Percentiles rank a stretch among this genome's conserved stretches.
These are phyloP conservation scores for Tethea ocularis DNA, from an alignment of 2,888 invertebrate species.

Conservation along the genomic window DNA sequence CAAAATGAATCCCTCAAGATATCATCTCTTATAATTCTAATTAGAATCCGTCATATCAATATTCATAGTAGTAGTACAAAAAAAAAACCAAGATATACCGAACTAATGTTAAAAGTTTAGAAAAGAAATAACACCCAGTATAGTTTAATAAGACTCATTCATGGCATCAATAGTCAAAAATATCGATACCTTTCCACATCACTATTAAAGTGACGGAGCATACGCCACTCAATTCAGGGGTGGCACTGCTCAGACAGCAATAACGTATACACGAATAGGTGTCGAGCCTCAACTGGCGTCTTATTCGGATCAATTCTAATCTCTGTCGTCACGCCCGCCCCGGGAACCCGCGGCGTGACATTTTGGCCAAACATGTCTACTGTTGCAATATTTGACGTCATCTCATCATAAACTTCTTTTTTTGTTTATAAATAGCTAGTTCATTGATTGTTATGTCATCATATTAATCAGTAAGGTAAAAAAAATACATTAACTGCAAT, in stretches of 20 bases:
- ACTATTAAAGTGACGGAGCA: constrained; percentile 43
- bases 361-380: constrained; percentile 37
- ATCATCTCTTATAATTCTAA: too few relatives aligned
- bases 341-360: constrained; percentile 35
- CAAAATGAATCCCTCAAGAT: too few relatives aligned
- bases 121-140: too few relatives aligned
- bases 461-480: too few relatives aligned
- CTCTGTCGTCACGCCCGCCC: constrained; percentile 59
- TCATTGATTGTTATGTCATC: constrained; percentile 17
- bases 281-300: constrained; percentile 52
- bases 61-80: too few relatives aligned
- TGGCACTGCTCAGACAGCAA: constrained; percentile 68
- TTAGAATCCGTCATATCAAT: too few relatives aligned
- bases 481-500: too few relatives aligned
- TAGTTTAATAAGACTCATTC: too few relatives aligned
- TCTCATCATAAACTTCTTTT: constrained; percentile 40
- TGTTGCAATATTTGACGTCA: constrained; percentile 40
- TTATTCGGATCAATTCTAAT: constrained; percentile 71
- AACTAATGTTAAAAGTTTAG: too few relatives aligned
- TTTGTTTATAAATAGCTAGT: constrained; percentile 35
- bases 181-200: constrained; percentile 33
- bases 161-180: not conserved
- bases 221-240: constrained; percentile 61
- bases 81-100: too few relatives aligned
- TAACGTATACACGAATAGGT: constrained; percentile 65